Evolutionary conservation across 2,888 invertebrate species (phyloP), one percentile per base, ranked within the genome.

Genomic region (Cistogaster globosa): DNA sequence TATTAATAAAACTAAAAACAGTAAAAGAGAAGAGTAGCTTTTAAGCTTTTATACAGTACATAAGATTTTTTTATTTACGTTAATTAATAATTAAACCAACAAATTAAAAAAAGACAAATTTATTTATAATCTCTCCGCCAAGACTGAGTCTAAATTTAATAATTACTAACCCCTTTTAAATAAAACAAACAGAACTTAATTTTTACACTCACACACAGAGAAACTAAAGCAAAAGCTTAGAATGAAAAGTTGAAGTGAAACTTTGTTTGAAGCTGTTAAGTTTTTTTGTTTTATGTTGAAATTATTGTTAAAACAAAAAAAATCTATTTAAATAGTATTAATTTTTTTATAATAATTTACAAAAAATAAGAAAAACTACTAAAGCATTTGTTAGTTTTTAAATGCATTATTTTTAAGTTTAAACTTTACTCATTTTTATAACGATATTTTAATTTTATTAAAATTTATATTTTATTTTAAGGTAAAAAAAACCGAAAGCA

Each of bases 61-160:
- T 82, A 71, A 58, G 69, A 12, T 51, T 32, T 67, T 48, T 62
- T 26, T 75, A 42, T 62, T 62, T 72, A 48, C 62, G 20, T 32
- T 62, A 55, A 63, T 62, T 63, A 48, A 51, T 53, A 68, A 63
- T 76, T 45, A 14, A 57, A 71, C 32, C 20, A 45, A 72, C 58
- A 71, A 81, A 75, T 42, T 51, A 63, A 77, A n/a, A n/a, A 76
- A 79, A 86, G 74, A 86, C 76, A 83, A 77, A 86, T 65, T 80
- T 83, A 86, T 78, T 74, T 72, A 86, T 79, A 87, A 92, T 91
- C 91, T 92, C 92, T 92, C 91, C 91, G 92, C 91, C 89, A 92
- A 92, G 92, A 92, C 92, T 92, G 92, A 92, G 92, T 91, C 91
- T 89, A 90, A 88, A 88, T 91, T 87, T 88, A 89, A 80, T 67